Evolutionary conservation across 2,888 invertebrate genomes (phyloP).

Genomic region (Callimorpha dominula): DNA sequence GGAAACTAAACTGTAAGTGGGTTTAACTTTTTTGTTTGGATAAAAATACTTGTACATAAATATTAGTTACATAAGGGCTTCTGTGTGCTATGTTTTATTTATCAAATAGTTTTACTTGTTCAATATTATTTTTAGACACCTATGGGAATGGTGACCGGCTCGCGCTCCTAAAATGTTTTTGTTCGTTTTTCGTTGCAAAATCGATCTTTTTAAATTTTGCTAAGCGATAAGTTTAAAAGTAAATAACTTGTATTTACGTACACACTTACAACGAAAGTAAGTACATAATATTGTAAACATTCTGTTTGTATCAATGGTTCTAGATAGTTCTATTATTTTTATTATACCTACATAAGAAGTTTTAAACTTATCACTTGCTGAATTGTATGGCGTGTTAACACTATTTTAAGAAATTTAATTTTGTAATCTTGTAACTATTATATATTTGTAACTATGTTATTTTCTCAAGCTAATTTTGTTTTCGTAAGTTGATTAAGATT

Average conservation of each 20-base stretch:
- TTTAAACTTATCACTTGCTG: background rate
- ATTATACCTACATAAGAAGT: background rate
- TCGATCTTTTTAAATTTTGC: background rate
- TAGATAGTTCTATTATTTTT: background rate
- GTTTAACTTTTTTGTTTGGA: conserved; percentile 2
- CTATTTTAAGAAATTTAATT: background rate
- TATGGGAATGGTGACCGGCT: background rate
- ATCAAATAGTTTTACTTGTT: background rate
- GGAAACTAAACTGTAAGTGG: conserved; percentile 53
- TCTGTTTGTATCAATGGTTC: background rate
- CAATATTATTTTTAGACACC: background rate
- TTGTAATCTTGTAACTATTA: no score
- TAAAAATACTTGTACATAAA: background rate
- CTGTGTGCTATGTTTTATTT: background rate
- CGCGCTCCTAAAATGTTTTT: background rate
- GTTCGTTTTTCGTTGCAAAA: background rate
- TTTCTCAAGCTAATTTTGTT: background rate
- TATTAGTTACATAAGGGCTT: background rate
- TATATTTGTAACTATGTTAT: no score
- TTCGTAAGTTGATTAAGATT: background rate
- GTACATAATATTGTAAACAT: background rate
- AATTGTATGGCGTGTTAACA: background rate
- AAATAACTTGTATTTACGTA: background rate
- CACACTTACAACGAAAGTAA: background rate
- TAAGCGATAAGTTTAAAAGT: background rate